phyloP scores from a whole-genome alignment of 2,797 vertebrate genomes.

The Echiichthys vipera region DNA sequence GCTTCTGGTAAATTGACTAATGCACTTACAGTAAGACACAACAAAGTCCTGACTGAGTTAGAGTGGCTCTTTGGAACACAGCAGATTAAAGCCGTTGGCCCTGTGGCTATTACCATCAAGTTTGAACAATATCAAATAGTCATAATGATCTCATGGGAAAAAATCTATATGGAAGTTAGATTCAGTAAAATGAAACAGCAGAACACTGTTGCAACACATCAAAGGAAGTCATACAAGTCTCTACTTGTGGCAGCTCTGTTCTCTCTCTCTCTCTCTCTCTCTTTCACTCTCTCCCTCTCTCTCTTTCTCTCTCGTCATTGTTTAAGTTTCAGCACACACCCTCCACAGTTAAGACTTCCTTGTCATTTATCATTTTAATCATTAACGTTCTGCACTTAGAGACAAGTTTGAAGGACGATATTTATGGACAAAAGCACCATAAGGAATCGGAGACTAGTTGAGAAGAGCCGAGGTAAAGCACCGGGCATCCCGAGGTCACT shows the following conservation, averaged over 20 bases:
- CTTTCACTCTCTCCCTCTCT: slow-evolving; percentile 6
- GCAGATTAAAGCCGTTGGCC: slow-evolving; percentile 6
- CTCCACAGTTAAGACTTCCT: not conserved
- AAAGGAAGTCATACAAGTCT: slow-evolving; percentile 55
- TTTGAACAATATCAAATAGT: slow-evolving; percentile 7
- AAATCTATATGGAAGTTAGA: not conserved
- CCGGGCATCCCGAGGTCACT: slow-evolving; percentile 21
- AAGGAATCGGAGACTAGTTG: not conserved
- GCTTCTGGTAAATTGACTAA: slow-evolving; percentile 19
- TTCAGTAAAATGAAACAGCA: slow-evolving; percentile 8
- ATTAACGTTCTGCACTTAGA: slow-evolving; percentile 52
- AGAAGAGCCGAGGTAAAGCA: slow-evolving; percentile 11
- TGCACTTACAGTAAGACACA: slow-evolving; percentile 3
- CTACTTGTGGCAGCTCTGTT: slow-evolving; percentile 43
- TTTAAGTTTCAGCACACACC: slow-evolving; percentile 24
- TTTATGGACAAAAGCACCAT: too few relatives aligned
- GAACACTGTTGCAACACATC: slow-evolving; percentile 37
- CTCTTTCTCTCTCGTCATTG: not conserved
- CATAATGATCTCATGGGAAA: slow-evolving; percentile 37
- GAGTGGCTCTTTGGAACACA: not conserved
- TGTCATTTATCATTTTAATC: slow-evolving; percentile 36
- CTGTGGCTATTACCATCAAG: not conserved
- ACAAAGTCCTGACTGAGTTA: not conserved
- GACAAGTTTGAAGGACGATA: not conserved
- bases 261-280: not conserved